Conservation (phyloP, 2,113 vertebrate species). For the Uria aalge region DNA sequence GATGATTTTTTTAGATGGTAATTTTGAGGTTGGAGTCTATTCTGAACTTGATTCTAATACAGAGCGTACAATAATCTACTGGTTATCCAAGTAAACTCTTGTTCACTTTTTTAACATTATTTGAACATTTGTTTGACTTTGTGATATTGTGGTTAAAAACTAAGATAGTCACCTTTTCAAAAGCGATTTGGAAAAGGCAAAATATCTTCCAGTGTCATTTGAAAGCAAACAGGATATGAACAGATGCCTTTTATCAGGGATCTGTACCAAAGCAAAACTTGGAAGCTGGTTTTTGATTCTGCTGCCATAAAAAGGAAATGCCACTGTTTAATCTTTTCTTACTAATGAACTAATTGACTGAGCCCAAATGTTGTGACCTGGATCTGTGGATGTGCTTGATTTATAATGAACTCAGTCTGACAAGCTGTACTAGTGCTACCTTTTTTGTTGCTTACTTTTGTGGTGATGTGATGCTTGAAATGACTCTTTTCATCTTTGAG, state of each 20-base stretch:
- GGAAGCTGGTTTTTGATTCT: neutral
- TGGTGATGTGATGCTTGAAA: neutral
- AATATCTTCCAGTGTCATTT: neutral
- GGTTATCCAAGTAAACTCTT: neutral
- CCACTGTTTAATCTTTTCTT: neutral
- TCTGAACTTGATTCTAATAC: neutral
- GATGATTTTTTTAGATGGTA: neutral
- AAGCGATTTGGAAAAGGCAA: neutral
- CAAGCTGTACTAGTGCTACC: neutral
- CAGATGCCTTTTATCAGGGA: neutral
- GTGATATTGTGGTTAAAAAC: neutral
- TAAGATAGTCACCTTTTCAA: neutral
- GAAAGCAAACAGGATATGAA: neutral
- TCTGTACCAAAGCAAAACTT: neutral
- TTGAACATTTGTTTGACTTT: neutral
- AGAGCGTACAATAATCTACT: neutral
- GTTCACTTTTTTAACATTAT: neutral
- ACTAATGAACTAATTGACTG: neutral
- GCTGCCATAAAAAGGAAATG: neutral
- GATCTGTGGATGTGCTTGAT: neutral
- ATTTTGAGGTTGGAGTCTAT: neutral
- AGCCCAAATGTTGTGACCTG: neutral
- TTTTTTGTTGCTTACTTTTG: neutral
- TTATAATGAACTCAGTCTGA: neutral
- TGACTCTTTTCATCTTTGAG: neutral